A percentile compares a stretch with the other conserved stretches of the same genome.
Conservation (phyloP, 2,797 vertebrate genomes). For the Ctenopoma kingsleyae region DNA sequence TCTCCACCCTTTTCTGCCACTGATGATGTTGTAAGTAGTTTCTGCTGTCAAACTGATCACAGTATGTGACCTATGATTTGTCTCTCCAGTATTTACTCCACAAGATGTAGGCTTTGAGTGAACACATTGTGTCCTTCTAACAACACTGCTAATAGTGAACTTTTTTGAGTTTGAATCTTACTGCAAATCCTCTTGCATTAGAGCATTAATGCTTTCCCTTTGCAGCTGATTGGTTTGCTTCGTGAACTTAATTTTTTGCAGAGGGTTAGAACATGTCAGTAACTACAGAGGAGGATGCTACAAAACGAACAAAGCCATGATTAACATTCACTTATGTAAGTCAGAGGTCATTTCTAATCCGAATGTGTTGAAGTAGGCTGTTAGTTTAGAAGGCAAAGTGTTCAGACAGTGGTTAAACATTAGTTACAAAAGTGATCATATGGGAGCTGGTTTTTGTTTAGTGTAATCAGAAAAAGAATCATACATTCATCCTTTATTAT, state of each 20-base stretch:
- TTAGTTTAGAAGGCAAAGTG: constrained; percentile 4
- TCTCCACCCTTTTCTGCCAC: constrained; percentile 8
- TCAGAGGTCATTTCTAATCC: constrained; percentile 22
- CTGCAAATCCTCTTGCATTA: constrained; percentile 12
- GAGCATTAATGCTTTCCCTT: constrained; percentile 32
- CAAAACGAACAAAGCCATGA: constrained; percentile 51
- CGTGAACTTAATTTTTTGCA: constrained; percentile 37
- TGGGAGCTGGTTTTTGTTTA: constrained; percentile 8
- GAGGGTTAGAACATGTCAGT: constrained; percentile 19
- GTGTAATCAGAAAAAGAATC: not conserved
- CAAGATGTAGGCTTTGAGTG: constrained; percentile 20
- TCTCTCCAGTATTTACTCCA: constrained; percentile 28
- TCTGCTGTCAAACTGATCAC: constrained; percentile 29
- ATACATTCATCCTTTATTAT: not conserved
- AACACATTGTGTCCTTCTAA: constrained; percentile 23
- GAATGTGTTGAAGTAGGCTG: constrained; percentile 23
- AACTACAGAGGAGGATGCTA: constrained; percentile 21
- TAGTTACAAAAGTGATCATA: constrained; percentile 2
- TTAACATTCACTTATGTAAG: constrained; percentile 34
- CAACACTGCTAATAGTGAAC: constrained; percentile 2
- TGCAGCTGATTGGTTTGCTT: constrained; percentile 5
- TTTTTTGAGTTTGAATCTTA: constrained; percentile 34
- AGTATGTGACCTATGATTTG: constrained; percentile 8
- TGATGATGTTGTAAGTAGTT: constrained; percentile 16
- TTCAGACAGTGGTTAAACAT: not conserved